Evolutionary conservation across 2,113 vertebrate genomes (phyloP).

Genomic region (Sciurus niger): DNA sequence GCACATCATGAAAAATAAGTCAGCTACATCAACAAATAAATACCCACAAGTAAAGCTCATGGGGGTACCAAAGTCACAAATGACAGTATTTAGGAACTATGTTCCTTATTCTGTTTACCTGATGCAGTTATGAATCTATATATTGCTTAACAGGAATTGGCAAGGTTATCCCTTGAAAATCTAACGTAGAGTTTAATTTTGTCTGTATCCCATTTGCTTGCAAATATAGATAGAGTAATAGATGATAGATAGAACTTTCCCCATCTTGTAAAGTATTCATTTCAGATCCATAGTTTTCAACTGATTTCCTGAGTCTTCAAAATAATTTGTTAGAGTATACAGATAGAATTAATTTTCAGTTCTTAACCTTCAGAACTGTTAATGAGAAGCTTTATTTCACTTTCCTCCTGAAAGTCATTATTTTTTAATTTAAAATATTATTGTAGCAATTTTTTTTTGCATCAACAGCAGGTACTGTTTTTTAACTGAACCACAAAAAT

Average conservation of each 20-base stretch:
- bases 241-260: neutral
- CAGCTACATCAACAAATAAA: neutral
- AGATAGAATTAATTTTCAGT: slow-evolving; percentile 40
- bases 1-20: slow-evolving; percentile 40
- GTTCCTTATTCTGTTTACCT: neutral
- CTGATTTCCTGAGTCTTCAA: slow-evolving; percentile 16
- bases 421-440: neutral
- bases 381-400: slow-evolving; percentile 24
- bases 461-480: too few species aligned
- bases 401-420: slow-evolving; percentile 22
- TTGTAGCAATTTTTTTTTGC: neutral
- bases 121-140: neutral
- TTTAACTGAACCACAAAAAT: too few species aligned
- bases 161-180: neutral
- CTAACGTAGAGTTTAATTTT: neutral
- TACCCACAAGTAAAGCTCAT: neutral
- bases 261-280: neutral
- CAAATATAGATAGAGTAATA: neutral
- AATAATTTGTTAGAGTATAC: neutral
- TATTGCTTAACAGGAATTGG: neutral
- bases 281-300: slow-evolving; percentile 3
- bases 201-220: neutral
- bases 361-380: neutral
- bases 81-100: neutral
- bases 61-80: rapidly evolving